Evolutionary conservation across 2,888 invertebrate species (phyloP).

Genomic region (Fragum fragum): DNA sequence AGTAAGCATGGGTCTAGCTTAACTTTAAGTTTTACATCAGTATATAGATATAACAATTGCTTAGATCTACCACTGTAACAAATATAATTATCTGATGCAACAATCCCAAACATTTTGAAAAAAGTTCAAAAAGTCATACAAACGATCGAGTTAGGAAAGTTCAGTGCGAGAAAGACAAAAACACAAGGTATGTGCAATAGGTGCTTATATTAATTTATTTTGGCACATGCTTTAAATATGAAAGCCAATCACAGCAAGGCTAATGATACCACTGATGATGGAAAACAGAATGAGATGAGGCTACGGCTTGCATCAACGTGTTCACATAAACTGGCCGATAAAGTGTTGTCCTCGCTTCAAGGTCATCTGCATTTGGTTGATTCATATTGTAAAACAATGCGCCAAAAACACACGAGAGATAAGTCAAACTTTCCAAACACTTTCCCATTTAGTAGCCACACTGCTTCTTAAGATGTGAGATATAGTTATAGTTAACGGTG

Average conservation of each 20-base stretch:
- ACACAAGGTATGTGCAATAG: neutral
- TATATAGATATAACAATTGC: no score
- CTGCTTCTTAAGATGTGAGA: no score
- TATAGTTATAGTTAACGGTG: no score
- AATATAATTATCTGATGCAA: no score
- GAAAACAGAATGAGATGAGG: neutral
- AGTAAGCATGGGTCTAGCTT: no score
- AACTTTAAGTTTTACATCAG: no score
- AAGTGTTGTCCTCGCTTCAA: neutral
- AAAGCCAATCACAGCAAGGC: slow-evolving; percentile 28
- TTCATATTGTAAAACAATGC: slow-evolving; percentile 38
- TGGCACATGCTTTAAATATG: slow-evolving; percentile 38
- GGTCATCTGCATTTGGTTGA: neutral
- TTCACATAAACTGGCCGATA: neutral
- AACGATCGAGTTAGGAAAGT: neutral
- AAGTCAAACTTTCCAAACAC: slow-evolving; percentile 26
- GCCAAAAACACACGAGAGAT: slow-evolving; percentile 38
- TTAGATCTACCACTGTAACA: no score
- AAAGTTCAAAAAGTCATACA: neutral
- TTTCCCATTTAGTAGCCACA: slow-evolving; percentile 23
- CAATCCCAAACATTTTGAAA: no score
- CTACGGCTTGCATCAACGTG: slow-evolving; percentile 28
- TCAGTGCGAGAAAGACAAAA: neutral
- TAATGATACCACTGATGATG: neutral
- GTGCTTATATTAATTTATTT: neutral